Conservation (phyloP, 2,797 vertebrate genomes). For the Coreius guichenoti region DNA sequence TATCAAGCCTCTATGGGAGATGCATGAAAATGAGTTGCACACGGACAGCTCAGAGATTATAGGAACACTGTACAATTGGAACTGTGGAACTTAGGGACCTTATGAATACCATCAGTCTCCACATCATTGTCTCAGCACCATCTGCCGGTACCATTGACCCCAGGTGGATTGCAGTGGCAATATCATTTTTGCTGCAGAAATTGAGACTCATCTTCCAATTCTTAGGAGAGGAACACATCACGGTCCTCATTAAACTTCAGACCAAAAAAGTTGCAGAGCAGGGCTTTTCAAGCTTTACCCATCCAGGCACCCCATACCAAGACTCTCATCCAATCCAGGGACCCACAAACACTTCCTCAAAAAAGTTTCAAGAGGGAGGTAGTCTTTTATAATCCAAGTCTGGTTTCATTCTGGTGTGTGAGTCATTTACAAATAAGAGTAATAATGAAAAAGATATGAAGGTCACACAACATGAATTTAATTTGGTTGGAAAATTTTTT, state of each 20-base stretch:
- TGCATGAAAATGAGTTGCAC: constrained; percentile 5
- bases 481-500: not conserved
- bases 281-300: not conserved
- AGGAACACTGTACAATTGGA: not conserved
- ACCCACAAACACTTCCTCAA: not conserved
- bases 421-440: not conserved
- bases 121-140: not conserved
- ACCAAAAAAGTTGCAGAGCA: not conserved
- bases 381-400: not conserved
- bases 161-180: not conserved
- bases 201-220: not conserved
- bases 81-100: not conserved
- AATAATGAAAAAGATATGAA: no score
- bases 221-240: not conserved
- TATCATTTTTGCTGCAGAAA: not conserved
- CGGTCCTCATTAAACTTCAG: not conserved
- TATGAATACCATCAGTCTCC: not conserved
- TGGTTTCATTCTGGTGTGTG: not conserved
- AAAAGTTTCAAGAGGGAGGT: not conserved
- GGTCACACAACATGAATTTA: not conserved
- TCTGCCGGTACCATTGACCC: not conserved
- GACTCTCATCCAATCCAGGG: not conserved
- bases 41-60: not conserved
- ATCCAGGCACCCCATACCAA: not conserved
- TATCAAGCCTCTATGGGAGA: not conserved